A percentile compares a stretch with the other conserved stretches of the same genome.
Conservation (phyloP, 2,797 vertebrate genomes). For the Xiphophorus birchmanni region DNA sequence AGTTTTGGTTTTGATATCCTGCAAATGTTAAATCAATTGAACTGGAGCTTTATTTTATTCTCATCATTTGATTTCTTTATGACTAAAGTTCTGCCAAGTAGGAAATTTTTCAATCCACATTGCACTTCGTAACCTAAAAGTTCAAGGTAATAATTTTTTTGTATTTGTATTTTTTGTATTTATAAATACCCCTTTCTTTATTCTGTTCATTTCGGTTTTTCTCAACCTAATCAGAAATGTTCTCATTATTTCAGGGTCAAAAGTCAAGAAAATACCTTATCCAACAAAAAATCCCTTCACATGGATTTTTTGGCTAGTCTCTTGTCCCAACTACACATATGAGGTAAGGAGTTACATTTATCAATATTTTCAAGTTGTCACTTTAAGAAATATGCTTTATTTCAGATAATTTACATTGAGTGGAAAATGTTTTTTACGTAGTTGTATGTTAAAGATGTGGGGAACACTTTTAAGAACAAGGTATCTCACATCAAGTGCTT, state of each 20-base stretch:
- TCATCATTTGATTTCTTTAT: conserved; percentile 29
- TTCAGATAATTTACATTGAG: background rate
- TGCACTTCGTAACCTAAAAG: conserved; percentile 88
- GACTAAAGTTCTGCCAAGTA: conserved; percentile 88
- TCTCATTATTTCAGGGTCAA: conserved; percentile 80
- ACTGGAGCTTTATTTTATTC: background rate
- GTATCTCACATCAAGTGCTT: background rate
- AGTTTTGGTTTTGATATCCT: conserved; percentile 40
- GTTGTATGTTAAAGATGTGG: background rate
- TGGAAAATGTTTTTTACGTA: background rate
- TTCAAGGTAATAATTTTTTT: conserved; percentile 73
- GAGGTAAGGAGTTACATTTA: conserved; percentile 81
- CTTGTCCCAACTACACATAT: conserved; percentile 94
- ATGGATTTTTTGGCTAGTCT: conserved; percentile 91
- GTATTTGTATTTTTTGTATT: background rate
- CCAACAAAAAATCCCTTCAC: conserved; percentile 93
- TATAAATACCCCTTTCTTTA: background rate
- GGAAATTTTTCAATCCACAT: conserved; percentile 95
- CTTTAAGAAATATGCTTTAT: background rate
- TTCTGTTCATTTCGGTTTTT: background rate
- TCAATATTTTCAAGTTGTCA: background rate
- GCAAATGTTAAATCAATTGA: background rate
- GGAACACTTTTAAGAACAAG: background rate
- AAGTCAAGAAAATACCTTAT: conserved; percentile 90
- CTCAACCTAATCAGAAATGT: conserved; percentile 2